phyloP scores from a whole-genome alignment of 2,797 vertebrate genomes.

The Dendrocincla tyrannina region DNA sequence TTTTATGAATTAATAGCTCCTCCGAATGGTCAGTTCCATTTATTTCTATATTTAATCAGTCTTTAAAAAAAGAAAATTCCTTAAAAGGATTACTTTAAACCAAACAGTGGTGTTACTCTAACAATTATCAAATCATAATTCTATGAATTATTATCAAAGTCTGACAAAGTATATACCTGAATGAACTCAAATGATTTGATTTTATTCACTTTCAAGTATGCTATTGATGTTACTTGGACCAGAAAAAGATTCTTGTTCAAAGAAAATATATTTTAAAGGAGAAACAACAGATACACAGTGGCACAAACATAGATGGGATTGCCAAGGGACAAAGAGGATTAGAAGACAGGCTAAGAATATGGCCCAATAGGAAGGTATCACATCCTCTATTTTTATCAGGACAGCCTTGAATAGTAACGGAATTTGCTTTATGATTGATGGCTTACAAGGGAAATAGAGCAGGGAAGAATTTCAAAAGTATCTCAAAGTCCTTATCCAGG shows the following conservation, averaged over 20 bases:
- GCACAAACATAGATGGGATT: not conserved
- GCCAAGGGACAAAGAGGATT: constrained; percentile 10
- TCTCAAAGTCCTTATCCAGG: not conserved
- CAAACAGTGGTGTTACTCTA: not conserved
- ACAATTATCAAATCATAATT: not conserved
- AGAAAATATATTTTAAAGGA: not conserved
- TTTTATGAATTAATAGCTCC: not conserved
- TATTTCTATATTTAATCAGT: not conserved
- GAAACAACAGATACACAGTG: not conserved
- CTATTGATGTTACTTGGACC: not conserved
- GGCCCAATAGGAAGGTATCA: not conserved
- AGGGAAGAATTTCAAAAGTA: not conserved
- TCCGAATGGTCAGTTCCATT: not conserved
- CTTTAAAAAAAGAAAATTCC: not conserved
- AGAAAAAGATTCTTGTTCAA: not conserved
- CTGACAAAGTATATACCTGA: not conserved
- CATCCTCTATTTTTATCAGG: not conserved
- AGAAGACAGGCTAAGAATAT: constrained; percentile 16
- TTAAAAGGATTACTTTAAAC: not conserved
- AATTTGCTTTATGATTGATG: not conserved
- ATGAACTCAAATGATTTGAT: not conserved
- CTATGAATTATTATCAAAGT: not conserved
- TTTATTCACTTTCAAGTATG: not conserved
- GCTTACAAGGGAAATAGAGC: not conserved
- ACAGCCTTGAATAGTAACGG: not conserved